Conservation (phyloP, 1,140 invertebrate species). For the Linepithema humile region DNA sequence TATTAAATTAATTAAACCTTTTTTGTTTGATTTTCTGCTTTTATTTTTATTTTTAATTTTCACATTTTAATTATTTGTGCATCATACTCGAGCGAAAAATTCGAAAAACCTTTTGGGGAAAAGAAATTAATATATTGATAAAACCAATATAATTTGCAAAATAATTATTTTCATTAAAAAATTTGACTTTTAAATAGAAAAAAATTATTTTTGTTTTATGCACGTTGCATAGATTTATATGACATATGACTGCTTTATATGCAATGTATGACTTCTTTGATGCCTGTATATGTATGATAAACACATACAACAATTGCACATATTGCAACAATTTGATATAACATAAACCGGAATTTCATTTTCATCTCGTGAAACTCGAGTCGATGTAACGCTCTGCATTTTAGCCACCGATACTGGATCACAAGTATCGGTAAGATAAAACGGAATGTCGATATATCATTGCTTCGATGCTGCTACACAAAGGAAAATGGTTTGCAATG, state of each 20-base stretch:
- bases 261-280: neutral
- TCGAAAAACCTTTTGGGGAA: neutral
- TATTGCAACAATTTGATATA: conserved; percentile 23
- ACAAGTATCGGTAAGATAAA: conserved; percentile 7
- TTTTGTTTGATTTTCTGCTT: neutral
- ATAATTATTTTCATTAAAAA: neutral
- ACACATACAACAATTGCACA: conserved; percentile 6
- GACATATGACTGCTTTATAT: neutral
- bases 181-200: neutral
- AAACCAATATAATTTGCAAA: neutral
- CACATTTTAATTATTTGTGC: neutral
- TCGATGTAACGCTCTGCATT: neutral
- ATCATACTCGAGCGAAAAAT: neutral
- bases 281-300: neutral
- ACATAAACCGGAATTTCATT: conserved; percentile 27
- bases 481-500: neutral
- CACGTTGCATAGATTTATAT: neutral
- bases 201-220: neutral
- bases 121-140: neutral
- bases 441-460: conserved; percentile 1
- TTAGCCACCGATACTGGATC: neutral
- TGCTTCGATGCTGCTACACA: neutral
- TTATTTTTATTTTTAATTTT: neutral
- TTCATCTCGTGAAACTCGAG: neutral
- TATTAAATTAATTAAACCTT: neutral